These are phyloP conservation scores for Ctenomys sociabilis DNA, from an alignment of 2,113 vertebrate species.

Conservation along the genomic window DNA sequence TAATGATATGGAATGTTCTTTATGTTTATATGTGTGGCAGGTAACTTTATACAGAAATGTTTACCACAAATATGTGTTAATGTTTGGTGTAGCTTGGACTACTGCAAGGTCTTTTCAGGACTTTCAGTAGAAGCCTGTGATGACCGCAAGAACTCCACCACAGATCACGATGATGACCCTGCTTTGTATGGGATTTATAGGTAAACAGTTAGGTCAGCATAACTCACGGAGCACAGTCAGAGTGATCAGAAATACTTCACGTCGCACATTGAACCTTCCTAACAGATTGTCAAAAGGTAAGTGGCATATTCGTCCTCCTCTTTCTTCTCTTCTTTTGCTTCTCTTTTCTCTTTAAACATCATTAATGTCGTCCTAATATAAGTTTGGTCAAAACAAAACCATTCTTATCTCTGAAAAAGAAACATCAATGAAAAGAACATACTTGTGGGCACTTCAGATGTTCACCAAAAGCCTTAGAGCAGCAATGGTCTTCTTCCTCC, in stretches of 20 bases:
- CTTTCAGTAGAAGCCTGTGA: conserved; percentile 88
- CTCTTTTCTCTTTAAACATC: conserved; percentile 79
- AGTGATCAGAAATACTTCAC: conserved; percentile 81
- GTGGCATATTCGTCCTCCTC: conserved; percentile 63
- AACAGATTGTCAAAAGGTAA: conserved; percentile 94
- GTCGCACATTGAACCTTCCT: conserved; percentile 84
- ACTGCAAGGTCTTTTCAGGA: conserved; percentile 87
- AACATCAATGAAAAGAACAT: conserved; percentile 92
- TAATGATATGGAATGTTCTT: conserved; percentile 91
- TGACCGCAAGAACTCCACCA: conserved; percentile 86
- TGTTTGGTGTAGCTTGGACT: conserved; percentile 92
- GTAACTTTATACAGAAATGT: conserved; percentile 94
- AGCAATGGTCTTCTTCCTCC: conserved; percentile 88
- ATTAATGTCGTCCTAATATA: conserved; percentile 86
- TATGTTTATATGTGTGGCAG: conserved; percentile 87
- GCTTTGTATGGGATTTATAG: conserved; percentile 87
- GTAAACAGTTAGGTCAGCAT: conserved; percentile 90
- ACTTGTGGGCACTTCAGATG: conserved; percentile 99
- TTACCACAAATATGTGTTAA: conserved; percentile 96
- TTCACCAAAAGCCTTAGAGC: conserved; percentile 94
- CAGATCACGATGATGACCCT: conserved; percentile 87
- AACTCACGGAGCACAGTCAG: conserved; percentile 88
- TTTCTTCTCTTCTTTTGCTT: conserved; percentile 75
- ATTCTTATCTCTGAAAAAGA: conserved; percentile 89
- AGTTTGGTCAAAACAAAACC: conserved; percentile 89